Evolutionary conservation across 2,797 vertebrate species (phyloP), one percentile per base, ranked within the genome.

Genomic region (Muraenolepis orangiensis): DNA sequence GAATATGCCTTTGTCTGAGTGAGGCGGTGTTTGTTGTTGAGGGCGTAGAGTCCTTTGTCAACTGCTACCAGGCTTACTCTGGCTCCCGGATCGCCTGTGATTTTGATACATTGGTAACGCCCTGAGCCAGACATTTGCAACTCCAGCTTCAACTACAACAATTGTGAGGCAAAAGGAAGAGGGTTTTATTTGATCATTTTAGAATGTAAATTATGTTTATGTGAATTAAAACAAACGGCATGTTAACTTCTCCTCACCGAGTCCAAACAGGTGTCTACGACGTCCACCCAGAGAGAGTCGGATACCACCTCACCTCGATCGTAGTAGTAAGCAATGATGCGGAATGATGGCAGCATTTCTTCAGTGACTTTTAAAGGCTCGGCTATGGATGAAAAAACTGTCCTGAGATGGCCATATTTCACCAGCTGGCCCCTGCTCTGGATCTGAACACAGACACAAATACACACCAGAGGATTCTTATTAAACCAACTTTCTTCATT

Each of bases 261-360:
- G 81, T 95, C 95, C 91, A 96, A 93, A 76, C 96, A 97, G 0
- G 93, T 86, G 81, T 95, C 95, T 80, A 91, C 90, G 32, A 97
- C 91, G 0, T 97, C 94, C 72, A 96, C 86, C 96, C 95, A 96
- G 74, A 97, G 28, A 0, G 96, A 96, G 85, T 97, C 95, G 0
- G 96, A 92, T 4, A 96, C 95, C 8, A 96, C 88, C 81, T 96
- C 0, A 28, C 72, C 10, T 74, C 64, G 31, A 31, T 2, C 0
- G 0, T 86, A 84, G 84, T 94, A 96, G 38, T 95, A 97, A 3
- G 93, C 94, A 71, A 96, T 72, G 0, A 97, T 32, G 16, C 96
- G 94, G 88, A 96, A 96, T 0, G 96, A 97, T 0, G 96, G 96
- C 42, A 96, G 88, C 87, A 96, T 93, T 0, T 94, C 88, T 0